phyloP scores from a whole-genome alignment of 2,888 invertebrate genomes.

The Fragum sueziense region DNA sequence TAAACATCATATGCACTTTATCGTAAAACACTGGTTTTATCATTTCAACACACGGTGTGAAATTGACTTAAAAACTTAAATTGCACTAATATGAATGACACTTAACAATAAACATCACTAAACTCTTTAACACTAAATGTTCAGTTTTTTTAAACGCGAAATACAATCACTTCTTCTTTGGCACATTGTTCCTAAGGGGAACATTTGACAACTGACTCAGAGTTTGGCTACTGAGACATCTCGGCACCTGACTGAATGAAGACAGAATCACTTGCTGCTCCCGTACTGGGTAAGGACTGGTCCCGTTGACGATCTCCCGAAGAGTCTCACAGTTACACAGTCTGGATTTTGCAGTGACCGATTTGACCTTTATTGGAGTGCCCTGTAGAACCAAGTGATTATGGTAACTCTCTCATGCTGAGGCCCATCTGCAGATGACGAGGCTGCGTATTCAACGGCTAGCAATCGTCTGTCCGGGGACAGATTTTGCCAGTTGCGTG shows the following conservation, averaged over 20 bases:
- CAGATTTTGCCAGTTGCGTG: no score
- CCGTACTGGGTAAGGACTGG: not conserved
- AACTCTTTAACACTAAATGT: no score
- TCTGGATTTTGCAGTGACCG: not conserved
- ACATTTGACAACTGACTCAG: not conserved
- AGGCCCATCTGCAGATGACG: not conserved
- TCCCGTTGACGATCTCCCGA: not conserved
- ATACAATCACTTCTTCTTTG: no score
- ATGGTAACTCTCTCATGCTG: not conserved
- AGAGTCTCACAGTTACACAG: not conserved
- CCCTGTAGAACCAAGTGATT: not conserved
- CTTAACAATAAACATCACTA: no score
- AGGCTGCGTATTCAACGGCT: not conserved
- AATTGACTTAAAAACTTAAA: no score
- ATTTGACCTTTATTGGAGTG: not conserved
- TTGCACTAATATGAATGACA: no score
- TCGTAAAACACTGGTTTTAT: no score
- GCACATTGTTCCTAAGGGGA: constrained; percentile 45
- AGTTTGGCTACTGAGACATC: not conserved
- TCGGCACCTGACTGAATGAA: no score
- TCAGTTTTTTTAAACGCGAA: no score
- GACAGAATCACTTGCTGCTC: no score
- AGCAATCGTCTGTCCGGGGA: not conserved
- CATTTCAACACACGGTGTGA: no score
- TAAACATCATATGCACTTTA: no score